Conservation (phyloP, 2,797 vertebrate species). For the Muscicapa striata region DNA sequence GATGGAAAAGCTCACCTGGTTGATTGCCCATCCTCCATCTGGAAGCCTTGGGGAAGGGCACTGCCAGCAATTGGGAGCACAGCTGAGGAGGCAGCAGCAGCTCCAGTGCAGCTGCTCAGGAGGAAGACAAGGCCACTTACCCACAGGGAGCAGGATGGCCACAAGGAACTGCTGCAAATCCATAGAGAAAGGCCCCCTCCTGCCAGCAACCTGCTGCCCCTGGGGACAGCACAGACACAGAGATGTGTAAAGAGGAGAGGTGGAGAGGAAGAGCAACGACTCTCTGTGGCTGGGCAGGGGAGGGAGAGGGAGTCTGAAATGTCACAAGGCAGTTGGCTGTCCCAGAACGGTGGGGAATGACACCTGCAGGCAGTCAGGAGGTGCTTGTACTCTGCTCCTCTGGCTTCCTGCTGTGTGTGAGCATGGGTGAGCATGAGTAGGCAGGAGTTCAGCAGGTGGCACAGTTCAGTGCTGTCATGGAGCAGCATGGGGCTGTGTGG, state of each 20-base stretch:
- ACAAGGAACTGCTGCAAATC: neutral
- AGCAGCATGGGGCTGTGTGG: neutral
- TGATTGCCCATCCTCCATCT: neutral
- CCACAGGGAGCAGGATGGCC: neutral
- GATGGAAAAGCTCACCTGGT: neutral
- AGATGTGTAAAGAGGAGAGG: neutral
- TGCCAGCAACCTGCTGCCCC: neutral
- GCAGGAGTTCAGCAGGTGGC: neutral
- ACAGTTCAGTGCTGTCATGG: fast-evolving
- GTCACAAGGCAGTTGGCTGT: neutral
- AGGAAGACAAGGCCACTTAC: neutral
- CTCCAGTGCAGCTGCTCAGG: neutral
- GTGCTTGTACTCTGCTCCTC: neutral
- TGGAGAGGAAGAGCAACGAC: neutral
- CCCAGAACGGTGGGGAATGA: neutral
- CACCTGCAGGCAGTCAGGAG: neutral
- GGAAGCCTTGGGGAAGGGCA: neutral
- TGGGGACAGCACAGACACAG: neutral
- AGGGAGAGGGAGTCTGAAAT: neutral
- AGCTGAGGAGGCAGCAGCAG: neutral
- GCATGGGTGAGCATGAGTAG: no score
- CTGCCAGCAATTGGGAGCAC: neutral
- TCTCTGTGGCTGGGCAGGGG: neutral
- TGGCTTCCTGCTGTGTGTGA: neutral
- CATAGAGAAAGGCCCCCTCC: neutral